Evolutionary conservation across 2,113 vertebrate species (phyloP).

Genomic region (Helogale parvula): DNA sequence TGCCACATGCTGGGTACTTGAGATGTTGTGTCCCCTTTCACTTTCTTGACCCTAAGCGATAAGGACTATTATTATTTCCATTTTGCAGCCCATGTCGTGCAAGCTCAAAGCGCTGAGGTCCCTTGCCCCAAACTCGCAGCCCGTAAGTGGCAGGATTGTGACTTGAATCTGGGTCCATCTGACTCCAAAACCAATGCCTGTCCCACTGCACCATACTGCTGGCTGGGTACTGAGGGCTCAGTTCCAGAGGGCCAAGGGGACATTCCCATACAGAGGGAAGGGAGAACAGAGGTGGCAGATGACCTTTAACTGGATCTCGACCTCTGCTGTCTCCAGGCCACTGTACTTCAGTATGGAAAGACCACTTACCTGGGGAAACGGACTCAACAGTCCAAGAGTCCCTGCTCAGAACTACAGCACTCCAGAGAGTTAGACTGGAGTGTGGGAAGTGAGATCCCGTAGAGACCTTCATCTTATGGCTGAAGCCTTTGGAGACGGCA

Average conservation of each 20-base stretch:
- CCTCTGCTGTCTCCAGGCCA: not conserved
- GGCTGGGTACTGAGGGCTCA: too few species aligned
- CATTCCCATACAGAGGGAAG: not conserved
- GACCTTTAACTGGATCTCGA: not conserved
- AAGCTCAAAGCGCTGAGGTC: not conserved
- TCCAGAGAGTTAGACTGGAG: not conserved
- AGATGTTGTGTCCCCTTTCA: not conserved
- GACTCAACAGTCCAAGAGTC: not conserved
- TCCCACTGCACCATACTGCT: not conserved
- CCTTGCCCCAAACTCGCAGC: fast-evolving
- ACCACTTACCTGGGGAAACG: not conserved
- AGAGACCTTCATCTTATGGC: not conserved
- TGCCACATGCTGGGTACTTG: not conserved
- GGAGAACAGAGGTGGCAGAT: not conserved
- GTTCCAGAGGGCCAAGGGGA: fast-evolving
- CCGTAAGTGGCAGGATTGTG: not conserved
- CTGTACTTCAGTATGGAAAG: not conserved
- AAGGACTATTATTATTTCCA: not conserved
- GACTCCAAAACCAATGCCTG: not conserved
- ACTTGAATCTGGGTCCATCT: not conserved
- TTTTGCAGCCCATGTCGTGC: not conserved
- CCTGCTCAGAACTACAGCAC: not conserved
- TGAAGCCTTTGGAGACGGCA: constrained; percentile 7
- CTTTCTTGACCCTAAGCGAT: not conserved
- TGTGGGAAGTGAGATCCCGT: fast-evolving